phyloP scores from a whole-genome alignment of 23 tunicate genomes.

The Halocynthia roretzi region DNA sequence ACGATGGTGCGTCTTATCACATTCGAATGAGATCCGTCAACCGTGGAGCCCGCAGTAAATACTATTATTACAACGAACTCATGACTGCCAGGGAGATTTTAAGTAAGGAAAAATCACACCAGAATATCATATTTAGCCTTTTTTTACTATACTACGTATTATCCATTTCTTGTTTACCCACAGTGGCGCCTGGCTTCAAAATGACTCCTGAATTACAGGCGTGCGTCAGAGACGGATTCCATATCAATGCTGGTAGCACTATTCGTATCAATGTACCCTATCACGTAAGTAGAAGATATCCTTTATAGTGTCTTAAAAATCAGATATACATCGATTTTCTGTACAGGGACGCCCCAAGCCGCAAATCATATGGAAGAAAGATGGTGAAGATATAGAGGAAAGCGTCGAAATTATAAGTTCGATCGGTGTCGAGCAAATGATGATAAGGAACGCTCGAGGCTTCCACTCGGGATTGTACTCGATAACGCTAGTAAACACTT shows the following conservation, averaged over 20 bases:
- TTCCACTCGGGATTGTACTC: slow-evolving; percentile 76
- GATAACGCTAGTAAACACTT: slow-evolving; percentile 54
- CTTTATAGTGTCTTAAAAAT: too few relatives aligned
- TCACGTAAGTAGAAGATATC: slow-evolving; percentile 34
- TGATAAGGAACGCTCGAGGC: slow-evolving; percentile 53
- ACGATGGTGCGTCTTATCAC: slow-evolving; percentile 51
- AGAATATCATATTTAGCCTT: not conserved
- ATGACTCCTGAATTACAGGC: slow-evolving; percentile 85
- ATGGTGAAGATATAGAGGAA: slow-evolving; percentile 57
- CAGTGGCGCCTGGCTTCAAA: slow-evolving; percentile 80
- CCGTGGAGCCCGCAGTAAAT: slow-evolving; percentile 50
- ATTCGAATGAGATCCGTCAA: slow-evolving; percentile 75
- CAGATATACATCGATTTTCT: not conserved
- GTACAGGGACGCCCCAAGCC: slow-evolving; percentile 83
- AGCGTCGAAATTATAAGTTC: slow-evolving; percentile 45
- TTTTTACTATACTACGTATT: not conserved
- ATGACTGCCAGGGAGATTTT: slow-evolving; percentile 57
- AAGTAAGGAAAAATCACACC: slow-evolving; percentile 3
- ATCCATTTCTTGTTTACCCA: not conserved
- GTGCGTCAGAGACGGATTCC: slow-evolving; percentile 66
- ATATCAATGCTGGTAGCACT: slow-evolving; percentile 89
- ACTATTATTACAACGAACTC: slow-evolving; percentile 55
- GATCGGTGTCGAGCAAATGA: slow-evolving; percentile 70
- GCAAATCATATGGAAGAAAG: slow-evolving; percentile 50
- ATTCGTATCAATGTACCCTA: slow-evolving; percentile 88